Base-by-base conservation (phyloP, 2,888 invertebrate species). In the Helleia helle region DNA sequence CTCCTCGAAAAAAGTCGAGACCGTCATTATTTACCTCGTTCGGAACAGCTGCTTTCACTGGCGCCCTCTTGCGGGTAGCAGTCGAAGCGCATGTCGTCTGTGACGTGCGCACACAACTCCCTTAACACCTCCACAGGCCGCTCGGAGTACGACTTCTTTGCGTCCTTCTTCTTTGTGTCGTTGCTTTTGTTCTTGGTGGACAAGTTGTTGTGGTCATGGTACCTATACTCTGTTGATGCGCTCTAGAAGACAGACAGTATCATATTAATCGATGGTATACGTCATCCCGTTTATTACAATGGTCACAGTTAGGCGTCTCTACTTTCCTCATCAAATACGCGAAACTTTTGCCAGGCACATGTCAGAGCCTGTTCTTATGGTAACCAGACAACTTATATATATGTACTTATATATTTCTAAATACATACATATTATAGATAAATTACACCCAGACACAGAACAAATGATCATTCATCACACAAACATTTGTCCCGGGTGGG, bases 11-110 rank as follows among this genome's bases (percentile, higher is more conserved):
- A 12, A 30, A 3, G 30, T n/a, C 3, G 31, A 3, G 6, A 1
- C 1, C 9, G 5, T 3, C n/a, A n/a, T n/a, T 14, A 28, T 50
- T 43, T 9, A 81, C 83, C 91, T 71, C 92, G 73, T 40, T 84
- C 71, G 36, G 73, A 71, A 56, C 93, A 93, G 0, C 67, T 71
- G 14, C 83, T 65, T 56, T 89, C 75, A 24, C 55, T 73, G 8
- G 71, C 63, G 3, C 74, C 86, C 5, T 71, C 62, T 59, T 90
- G 89, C 0, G 93, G 93, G 56, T 86, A 89, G 57, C 93, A 93
- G 59, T 93, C 93, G 55, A 92, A 91, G 44, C 89, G 81, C 50
- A 84, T 69, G 3, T 65, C 62, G 39, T 88, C 86, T 0, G 67
- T 58, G 0, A 88, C 55, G 17, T 60, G 58, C 0, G 59, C 57